Evolutionary conservation across 1,140 invertebrate genomes (phyloP).

Genomic region (Pararge aegeria): DNA sequence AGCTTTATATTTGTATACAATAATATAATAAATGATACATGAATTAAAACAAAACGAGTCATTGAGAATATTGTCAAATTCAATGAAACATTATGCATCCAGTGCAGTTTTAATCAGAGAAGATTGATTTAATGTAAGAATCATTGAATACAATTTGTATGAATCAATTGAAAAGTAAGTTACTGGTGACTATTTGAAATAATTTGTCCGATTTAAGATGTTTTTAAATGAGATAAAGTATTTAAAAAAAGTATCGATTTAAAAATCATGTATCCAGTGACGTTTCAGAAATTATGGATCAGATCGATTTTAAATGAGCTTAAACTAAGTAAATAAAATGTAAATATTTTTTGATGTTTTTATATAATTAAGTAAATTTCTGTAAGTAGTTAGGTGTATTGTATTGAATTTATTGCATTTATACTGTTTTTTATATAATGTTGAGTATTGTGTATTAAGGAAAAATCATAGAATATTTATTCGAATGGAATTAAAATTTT

Average conservation of each 20-base stretch:
- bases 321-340: not conserved
- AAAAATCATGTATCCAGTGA: too few relatives aligned
- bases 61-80: too few relatives aligned
- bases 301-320: not conserved
- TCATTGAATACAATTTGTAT: not conserved
- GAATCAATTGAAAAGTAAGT: not conserved
- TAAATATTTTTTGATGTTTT: conserved; percentile 1
- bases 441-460: not conserved
- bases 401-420: not conserved
- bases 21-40: not conserved
- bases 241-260: too few relatives aligned
- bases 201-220: too few relatives aligned
- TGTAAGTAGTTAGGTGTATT: not conserved
- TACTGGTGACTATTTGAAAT: too few relatives aligned
- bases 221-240: too few relatives aligned
- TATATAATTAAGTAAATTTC: not conserved
- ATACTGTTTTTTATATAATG: not conserved
- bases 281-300: not conserved
- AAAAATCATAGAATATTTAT: not conserved
- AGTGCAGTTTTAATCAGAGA: too few relatives aligned
- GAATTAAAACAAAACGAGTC: not conserved
- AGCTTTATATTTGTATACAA: conserved; percentile 7
- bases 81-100: too few relatives aligned
- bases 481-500: not conserved
- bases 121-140: too few relatives aligned